Base-by-base conservation (phyloP, 2,797 vertebrate species). In the Falco columbarius region DNA sequence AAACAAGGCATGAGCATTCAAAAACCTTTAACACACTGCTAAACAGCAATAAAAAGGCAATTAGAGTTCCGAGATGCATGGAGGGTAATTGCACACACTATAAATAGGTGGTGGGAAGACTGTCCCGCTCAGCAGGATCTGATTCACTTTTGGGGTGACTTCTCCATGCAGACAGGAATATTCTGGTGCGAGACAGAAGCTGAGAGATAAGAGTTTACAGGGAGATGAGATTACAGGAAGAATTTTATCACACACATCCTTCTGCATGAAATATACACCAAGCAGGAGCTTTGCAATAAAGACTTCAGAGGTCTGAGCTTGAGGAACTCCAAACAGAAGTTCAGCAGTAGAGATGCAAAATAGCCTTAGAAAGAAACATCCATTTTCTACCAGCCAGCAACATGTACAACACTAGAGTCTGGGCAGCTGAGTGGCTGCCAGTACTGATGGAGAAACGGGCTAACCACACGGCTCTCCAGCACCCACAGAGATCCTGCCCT, bases 1-100 rank as follows among this genome's bases (percentile, higher is more conserved):
- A 96, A 94, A 94, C 92, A 96, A 96, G 93, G 86, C 95, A 83
- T 58, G 90, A 95, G 66, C 81, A 89, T 93, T 95, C 84, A 93
- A 82, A 94, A 96, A 83, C 86, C 63, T 97, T 95, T 97, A 97
- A 96, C 86, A 96, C 73, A 73, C 52, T 95, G 90, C 94, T 97
- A 96, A 97, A 94, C 84, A 96, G 96, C 67, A 97, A 96, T 96
- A 89, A 97, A 90, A 95, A 96, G 94, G 95, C 90, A 97, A 96
- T 97, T 96, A 97, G 46, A 97, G 82, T 72, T 95, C 76, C 0
- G 5, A 93, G 89, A 97, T 92, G 90, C 90, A 87, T 61, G 85
- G 86, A 96, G 86, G 36, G 84, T 94, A 97, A 96, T 92, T 96
- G 89, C 89, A 83, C 3, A 7, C 58, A n/a, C 90, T 96, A 96